Percentiles rank a stretch among this genome's conserved stretches.
These are phyloP conservation scores for Leptopilina myrica DNA, from an alignment of 2,888 invertebrate species.

Conservation along the genomic window DNA sequence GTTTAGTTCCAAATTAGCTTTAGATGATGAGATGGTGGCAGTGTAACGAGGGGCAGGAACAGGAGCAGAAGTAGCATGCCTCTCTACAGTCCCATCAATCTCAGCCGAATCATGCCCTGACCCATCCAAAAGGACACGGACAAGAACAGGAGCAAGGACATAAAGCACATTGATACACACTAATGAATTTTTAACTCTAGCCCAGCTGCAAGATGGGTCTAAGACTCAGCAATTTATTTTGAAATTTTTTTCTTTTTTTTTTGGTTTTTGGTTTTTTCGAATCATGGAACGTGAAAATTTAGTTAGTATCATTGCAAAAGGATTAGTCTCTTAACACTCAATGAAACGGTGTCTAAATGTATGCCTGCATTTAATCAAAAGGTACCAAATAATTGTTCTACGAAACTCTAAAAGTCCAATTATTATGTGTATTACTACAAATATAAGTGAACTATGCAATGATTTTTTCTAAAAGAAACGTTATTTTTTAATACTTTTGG, in stretches of 20 bases:
- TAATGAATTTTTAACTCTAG: conserved; percentile 71
- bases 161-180: conserved; percentile 77
- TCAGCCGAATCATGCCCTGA: conserved; percentile 77
- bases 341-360: conserved; percentile 68
- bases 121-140: conserved; percentile 76
- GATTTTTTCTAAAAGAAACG: not conserved
- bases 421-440: conserved; percentile 5
- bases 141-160: conserved; percentile 76
- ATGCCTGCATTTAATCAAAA: conserved; percentile 73
- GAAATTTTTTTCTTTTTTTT: no score
- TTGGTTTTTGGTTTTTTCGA: conserved; percentile 16
- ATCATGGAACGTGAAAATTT: conserved; percentile 57
- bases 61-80: conserved; percentile 75
- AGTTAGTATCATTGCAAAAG: conserved; percentile 72
- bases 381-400: conserved; percentile 22
- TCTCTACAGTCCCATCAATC: conserved; percentile 76
- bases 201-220: conserved; percentile 68
- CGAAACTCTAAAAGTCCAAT: conserved; percentile 32
- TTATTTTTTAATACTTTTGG: no score
- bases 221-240: conserved; percentile 61
- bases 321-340: conserved; percentile 68
- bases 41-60: conserved; percentile 73
- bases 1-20: conserved; percentile 70
- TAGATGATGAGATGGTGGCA: conserved; percentile 66
- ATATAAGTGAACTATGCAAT: conserved; percentile 14